A percentile compares a stretch with the other conserved stretches of the same genome.
These are phyloP conservation scores for Psittacula echo DNA, from an alignment of 2,797 vertebrate species.

Conservation along the genomic window DNA sequence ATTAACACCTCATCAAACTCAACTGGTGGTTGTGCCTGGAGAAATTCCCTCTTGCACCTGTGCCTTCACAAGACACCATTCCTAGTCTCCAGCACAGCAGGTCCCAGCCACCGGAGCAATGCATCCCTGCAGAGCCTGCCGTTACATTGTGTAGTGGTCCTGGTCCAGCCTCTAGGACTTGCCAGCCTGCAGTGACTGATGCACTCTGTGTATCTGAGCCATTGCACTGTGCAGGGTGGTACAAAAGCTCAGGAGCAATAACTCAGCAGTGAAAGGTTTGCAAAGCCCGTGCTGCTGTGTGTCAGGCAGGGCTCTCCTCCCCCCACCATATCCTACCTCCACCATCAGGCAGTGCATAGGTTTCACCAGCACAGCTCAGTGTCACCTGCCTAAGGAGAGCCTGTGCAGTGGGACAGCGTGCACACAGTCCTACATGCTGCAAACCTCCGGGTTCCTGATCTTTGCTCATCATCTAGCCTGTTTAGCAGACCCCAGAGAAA, in stretches of 20 bases:
- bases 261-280: not conserved
- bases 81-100: not conserved
- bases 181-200: not conserved
- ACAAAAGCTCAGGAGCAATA: not conserved
- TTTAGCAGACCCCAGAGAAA: not conserved
- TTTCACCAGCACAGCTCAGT: not conserved
- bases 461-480: not conserved
- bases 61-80: not conserved
- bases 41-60: constrained; percentile 68
- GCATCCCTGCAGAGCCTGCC: not conserved
- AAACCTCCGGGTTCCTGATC: not conserved
- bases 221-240: accelerated
- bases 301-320: not conserved
- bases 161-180: not conserved
- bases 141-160: accelerated
- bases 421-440: not conserved
- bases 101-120: not conserved
- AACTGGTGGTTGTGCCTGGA: constrained; percentile 45
- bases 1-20: constrained; percentile 77
- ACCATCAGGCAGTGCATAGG: not conserved
- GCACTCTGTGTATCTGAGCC: not conserved
- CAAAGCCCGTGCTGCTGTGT: not conserved
- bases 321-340: not conserved
- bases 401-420: not conserved
- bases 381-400: not conserved